These are phyloP conservation scores for Standfussiana lucernea DNA, from an alignment of 2,888 invertebrate genomes.

Conservation along the genomic window DNA sequence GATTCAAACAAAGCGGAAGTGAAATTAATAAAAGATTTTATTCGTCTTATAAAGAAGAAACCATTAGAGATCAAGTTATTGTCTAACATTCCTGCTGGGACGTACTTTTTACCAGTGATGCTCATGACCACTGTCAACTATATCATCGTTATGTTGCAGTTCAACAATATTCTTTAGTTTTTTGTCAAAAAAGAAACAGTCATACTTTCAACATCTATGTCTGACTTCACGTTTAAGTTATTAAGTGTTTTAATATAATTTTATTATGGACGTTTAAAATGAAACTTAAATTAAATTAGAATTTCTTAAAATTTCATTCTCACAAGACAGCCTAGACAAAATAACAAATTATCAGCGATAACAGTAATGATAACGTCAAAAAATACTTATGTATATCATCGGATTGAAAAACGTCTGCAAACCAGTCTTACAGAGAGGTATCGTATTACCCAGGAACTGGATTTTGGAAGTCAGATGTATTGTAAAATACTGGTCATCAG, in stretches of 20 bases:
- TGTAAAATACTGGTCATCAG: not conserved
- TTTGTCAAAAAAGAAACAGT: not conserved
- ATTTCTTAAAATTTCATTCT: too few species aligned
- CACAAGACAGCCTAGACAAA: too few species aligned
- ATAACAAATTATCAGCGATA: not conserved
- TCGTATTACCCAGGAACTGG: not conserved
- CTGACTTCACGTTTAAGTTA: not conserved
- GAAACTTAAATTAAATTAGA: too few species aligned
- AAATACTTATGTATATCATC: too few species aligned
- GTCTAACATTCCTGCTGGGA: conserved; percentile 12
- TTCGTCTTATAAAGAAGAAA: conserved; percentile 42
- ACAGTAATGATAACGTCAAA: too few species aligned
- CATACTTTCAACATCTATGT: not conserved
- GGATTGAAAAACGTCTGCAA: not conserved
- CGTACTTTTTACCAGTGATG: conserved; percentile 23
- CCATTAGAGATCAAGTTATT: conserved; percentile 33
- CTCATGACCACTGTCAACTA: conserved; percentile 15
- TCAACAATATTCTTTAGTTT: conserved; percentile 32
- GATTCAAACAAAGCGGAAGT: conserved; percentile 24
- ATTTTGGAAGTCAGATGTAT: not conserved
- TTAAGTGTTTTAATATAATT: not conserved
- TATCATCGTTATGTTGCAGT: conserved; percentile 29
- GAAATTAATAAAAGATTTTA: conserved; percentile 38
- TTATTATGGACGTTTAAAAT: not conserved
- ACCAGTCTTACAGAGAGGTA: not conserved